phyloP scores from a whole-genome alignment of 2,797 vertebrate genomes.

The Galago senegalensis region DNA sequence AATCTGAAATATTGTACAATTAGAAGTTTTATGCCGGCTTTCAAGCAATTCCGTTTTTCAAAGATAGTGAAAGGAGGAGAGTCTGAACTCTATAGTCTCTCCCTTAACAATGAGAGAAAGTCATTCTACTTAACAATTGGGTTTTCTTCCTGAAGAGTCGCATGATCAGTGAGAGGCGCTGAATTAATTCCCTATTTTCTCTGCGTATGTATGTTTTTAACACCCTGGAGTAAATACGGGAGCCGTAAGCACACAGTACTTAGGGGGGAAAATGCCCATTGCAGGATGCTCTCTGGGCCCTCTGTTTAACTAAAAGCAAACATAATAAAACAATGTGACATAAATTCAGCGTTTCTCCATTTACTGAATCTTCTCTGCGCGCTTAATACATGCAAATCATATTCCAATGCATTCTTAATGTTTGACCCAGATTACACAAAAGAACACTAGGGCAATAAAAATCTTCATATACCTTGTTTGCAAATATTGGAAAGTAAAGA shows the following conservation, averaged over 20 bases:
- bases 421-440: constrained; percentile 73
- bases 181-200: constrained; percentile 66
- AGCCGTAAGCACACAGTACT: constrained; percentile 28
- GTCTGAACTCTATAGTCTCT: constrained; percentile 34
- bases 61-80: background rate
- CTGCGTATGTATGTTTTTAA: constrained; percentile 72
- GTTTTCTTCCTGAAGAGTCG: constrained; percentile 42
- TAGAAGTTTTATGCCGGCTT: constrained; percentile 74
- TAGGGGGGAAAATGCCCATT: constrained; percentile 49
- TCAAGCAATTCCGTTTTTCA: constrained; percentile 74
- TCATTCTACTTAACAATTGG: constrained; percentile 15
- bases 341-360: constrained; percentile 40
- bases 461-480: background rate
- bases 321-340: constrained; percentile 81
- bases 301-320: constrained; percentile 77
- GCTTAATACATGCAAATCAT: constrained; percentile 73
- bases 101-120: constrained; percentile 13
- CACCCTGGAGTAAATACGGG: constrained; percentile 29
- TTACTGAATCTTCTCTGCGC: constrained; percentile 47
- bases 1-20: constrained; percentile 81
- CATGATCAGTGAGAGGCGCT: background rate
- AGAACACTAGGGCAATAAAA: constrained; percentile 61
- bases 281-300: background rate
- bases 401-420: constrained; percentile 61
- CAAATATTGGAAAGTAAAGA: constrained; percentile 54